Evolutionary conservation across 2,113 vertebrate species (phyloP).

Genomic region (Epinephelus lanceolatus): DNA sequence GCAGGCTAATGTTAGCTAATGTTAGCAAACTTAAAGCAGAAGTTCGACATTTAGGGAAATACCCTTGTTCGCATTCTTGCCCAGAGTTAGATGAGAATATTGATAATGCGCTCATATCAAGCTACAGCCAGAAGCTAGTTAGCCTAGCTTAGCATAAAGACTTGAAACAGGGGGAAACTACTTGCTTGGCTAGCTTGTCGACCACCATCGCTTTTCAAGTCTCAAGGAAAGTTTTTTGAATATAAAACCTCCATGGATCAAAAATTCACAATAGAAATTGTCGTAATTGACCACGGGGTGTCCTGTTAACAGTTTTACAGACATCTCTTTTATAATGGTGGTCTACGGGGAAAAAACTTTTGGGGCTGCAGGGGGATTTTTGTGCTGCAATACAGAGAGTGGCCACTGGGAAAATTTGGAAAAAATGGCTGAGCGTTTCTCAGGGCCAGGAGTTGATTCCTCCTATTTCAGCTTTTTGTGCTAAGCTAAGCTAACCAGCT

Average conservation of each 20-base stretch:
- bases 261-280: too few relatives aligned
- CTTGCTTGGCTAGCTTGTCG: neutral
- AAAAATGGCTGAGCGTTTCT: too few relatives aligned
- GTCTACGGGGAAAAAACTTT: too few relatives aligned
- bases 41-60: neutral
- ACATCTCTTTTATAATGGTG: too few relatives aligned
- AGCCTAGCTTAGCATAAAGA: conserved; percentile 23
- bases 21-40: neutral
- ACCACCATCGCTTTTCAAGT: neutral
- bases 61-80: neutral
- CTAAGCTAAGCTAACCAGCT: neutral
- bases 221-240: too few relatives aligned
- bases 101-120: neutral
- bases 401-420: too few relatives aligned
- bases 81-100: neutral
- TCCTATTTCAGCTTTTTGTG: neutral
- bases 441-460: neutral
- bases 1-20: neutral
- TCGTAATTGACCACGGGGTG: too few relatives aligned
- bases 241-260: too few relatives aligned
- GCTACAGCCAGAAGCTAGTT: neutral
- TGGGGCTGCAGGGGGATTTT: too few relatives aligned
- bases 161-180: neutral
- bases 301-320: too few relatives aligned
- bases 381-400: too few relatives aligned